Evolutionary conservation across 2,888 invertebrate genomes (phyloP), one percentile per base, ranked within the genome.

Genomic region (Heteromyza rotundicornis): DNA sequence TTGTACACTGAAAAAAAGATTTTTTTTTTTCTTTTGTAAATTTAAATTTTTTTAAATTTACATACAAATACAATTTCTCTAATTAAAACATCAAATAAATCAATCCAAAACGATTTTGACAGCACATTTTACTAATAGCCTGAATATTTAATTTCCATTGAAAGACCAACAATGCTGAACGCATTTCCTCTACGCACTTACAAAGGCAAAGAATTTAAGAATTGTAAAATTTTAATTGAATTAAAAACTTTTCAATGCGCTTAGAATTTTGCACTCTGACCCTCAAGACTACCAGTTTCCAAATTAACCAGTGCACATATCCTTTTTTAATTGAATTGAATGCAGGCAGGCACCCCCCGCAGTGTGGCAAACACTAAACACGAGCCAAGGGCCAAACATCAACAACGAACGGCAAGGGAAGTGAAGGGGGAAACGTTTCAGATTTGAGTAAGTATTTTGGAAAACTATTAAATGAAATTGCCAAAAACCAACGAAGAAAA

Each of bases 381-480:
- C 61, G 61, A 52, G 61, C 53, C 57, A 61, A 61, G 57, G 61
- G 61, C 55, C 61, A 61, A 14, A 24, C 12, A 17, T n/a, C 24
- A 35, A 27, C 27, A 27, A 27, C 27, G 10, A 27, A 27, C 27
- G 10, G 10, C 5, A 27, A 40, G n/a, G 14, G n/a, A 40, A 40
- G 5, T 40, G 14, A 20, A 47, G 19, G 47, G 47, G 47, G 40
- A 10, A 55, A 50, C n/a, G 27, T 27, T 7, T 27, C 27, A 5
- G 27, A 10, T 5, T 27, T n/a, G n/a, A n/a, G n/a, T 27, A 27
- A 27, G 14, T 20, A 47, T 60, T 60, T 60, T 60, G 49, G 36
- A 60, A 60, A 60, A 60, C 60, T 60, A 60, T 56, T 60, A 60
- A 60, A 55, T 36, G 53, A 60, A 56, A 55, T 56, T 56, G 60